Base-by-base conservation (phyloP, 2,113 vertebrate genomes). In the Oncorhynchus kisutch region DNA sequence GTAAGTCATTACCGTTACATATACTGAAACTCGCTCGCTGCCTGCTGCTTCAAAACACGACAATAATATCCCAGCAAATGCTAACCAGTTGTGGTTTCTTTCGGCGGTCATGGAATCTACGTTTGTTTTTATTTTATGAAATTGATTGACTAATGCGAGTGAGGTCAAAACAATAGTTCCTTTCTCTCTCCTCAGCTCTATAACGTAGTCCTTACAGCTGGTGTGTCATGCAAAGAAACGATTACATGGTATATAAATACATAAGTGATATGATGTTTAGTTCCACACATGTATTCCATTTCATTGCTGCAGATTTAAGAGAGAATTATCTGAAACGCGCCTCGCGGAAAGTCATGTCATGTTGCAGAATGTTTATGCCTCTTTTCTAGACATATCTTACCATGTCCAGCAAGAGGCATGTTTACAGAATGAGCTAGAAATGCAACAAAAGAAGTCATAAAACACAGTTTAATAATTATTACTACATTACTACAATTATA, bases 1-100 rank as follows among this genome's bases (percentile, higher is more conserved):
- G 59, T 54, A 54, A 70, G 77, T 65, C 70, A 78, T 82, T 75
- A 62, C 7, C 59, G 59, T 62, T 22, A n/a, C 20, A 62, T 11
- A 24, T 62, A 62, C 59, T 62, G 59, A 5, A 3, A 22, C 59
- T 7, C 59, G 59, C 59, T 62, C 59, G 1, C 59, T 16, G 51
- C 51, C 39, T 45, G 9, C 51, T 54, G 51, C 51, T 54, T 22
- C 7, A 22, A 22, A 62, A 22, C 59, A 62, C 1, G 1, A 22
- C 59, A 62, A 62, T 62, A 8, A 62, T 11, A 62, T 54, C 16
- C 16, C 16, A 16, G 51, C 12, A 18, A 54, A 54, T 18, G 5
- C 14, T 18, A 16, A 54, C 14, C 51, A 54, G 51, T 54, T 54
- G 13, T 54, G 14, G 51, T 54, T 54, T 5, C 13, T 18, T 54